Conservation (phyloP, 2,888 invertebrate genomes). For the Ochlodes sylvanus region DNA sequence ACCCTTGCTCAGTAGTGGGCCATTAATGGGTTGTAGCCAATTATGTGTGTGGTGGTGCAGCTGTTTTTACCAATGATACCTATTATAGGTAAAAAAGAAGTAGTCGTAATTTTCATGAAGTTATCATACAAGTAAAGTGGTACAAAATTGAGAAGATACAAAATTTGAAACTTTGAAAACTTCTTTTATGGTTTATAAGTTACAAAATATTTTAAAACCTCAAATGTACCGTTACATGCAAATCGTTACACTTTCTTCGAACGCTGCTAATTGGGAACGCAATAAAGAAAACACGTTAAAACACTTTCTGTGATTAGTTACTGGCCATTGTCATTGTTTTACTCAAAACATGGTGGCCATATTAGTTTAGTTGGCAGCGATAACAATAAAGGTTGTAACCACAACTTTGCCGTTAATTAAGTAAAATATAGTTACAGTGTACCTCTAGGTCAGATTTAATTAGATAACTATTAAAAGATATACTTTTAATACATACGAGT, state of each 20-base stretch:
- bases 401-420: neutral
- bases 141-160: too few relatives aligned
- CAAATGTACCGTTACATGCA: neutral
- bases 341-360: neutral
- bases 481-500: too few relatives aligned
- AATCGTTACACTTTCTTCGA: slow-evolving; percentile 7
- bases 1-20: too few relatives aligned
- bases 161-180: neutral
- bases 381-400: neutral
- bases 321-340: neutral
- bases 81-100: too few relatives aligned
- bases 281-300: slow-evolving; percentile 6
- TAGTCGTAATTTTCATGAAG: too few relatives aligned
- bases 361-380: neutral
- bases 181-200: neutral
- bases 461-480: too few relatives aligned
- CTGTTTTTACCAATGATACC: too few relatives aligned
- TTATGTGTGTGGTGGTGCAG: too few relatives aligned
- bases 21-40: too few relatives aligned
- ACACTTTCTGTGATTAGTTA: slow-evolving; percentile 7
- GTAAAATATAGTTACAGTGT: too few relatives aligned
- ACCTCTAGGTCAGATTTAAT: too few relatives aligned
- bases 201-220: neutral
- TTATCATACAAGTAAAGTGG: too few relatives aligned
- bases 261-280: slow-evolving; percentile 7